phyloP scores from a whole-genome alignment of 2,113 vertebrate species.

The Mus spicilegus region DNA sequence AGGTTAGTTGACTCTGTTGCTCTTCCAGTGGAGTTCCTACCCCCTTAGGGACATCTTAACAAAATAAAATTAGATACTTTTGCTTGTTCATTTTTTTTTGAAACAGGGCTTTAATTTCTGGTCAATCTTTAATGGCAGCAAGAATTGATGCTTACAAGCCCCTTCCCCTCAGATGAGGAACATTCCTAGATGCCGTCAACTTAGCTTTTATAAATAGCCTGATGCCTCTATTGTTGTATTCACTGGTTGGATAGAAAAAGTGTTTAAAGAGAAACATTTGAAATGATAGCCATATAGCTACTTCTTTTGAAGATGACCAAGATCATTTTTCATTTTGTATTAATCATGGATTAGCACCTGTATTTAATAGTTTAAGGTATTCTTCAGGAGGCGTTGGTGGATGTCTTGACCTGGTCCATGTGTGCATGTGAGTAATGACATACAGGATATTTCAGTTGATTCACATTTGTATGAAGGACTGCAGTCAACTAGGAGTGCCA shows the following conservation, averaged over 20 bases:
- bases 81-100: too few relatives aligned
- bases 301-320: slow-evolving; percentile 39
- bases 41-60: too few relatives aligned
- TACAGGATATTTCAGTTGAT: background rate
- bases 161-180: background rate
- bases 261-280: slow-evolving; percentile 40
- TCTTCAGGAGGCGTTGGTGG: background rate
- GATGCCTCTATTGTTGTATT: background rate
- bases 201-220: background rate
- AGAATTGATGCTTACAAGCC: background rate
- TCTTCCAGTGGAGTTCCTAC: too few relatives aligned
- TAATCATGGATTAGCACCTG: background rate
- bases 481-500: slow-evolving; percentile 43
- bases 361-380: background rate
- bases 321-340: background rate
- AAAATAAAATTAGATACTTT: too few relatives aligned
- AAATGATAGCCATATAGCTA: background rate
- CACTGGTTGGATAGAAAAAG: background rate
- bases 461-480: slow-evolving; percentile 34
- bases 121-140: background rate
- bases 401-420: background rate
- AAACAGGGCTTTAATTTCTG: background rate
- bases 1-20: too few relatives aligned
- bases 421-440: background rate
- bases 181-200: background rate